Percentiles rank a stretch among this genome's conserved stretches.
phyloP scores from a whole-genome alignment of 1,140 invertebrate genomes.

The Drosophila willistoni region DNA sequence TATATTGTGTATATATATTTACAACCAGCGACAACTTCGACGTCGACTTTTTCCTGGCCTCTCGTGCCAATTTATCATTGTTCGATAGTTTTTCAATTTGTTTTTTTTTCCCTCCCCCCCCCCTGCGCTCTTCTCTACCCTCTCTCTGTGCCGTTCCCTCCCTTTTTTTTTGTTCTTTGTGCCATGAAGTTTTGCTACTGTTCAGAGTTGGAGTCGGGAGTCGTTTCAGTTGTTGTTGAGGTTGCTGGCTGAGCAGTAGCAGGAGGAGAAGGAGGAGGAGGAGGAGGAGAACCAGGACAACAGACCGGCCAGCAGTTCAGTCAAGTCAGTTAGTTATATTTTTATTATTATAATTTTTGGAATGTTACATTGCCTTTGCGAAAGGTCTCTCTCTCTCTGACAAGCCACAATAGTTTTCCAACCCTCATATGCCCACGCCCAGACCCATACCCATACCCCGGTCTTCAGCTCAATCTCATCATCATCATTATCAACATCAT shows the following conservation, averaged over 20 bases:
- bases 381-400: not conserved
- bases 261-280: too few species aligned
- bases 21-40: slow-evolving; percentile 44
- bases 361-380: slow-evolving; percentile 37
- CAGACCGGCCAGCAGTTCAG: not conserved
- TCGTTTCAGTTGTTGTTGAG: slow-evolving; percentile 35
- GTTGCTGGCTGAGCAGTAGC: slow-evolving; percentile 1
- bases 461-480: not conserved
- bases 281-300: too few species aligned
- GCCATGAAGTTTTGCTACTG: too few species aligned
- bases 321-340: slow-evolving; percentile 39
- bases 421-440: too few species aligned
- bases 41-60: slow-evolving; percentile 46
- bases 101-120: slow-evolving; percentile 25
- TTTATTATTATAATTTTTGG: slow-evolving; percentile 71
- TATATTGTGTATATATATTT: not conserved
- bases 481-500: not conserved
- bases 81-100: slow-evolving; percentile 81
- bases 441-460: too few species aligned
- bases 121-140: not conserved
- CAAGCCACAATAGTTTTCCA: too few species aligned
- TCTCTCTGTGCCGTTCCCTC: not conserved
- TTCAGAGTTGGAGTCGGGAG: too few species aligned
- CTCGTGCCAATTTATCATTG: slow-evolving; percentile 81
- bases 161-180: not conserved